Evolutionary conservation across 2,113 vertebrate species (phyloP).

Genomic region (Myrmophylax atrothorax): DNA sequence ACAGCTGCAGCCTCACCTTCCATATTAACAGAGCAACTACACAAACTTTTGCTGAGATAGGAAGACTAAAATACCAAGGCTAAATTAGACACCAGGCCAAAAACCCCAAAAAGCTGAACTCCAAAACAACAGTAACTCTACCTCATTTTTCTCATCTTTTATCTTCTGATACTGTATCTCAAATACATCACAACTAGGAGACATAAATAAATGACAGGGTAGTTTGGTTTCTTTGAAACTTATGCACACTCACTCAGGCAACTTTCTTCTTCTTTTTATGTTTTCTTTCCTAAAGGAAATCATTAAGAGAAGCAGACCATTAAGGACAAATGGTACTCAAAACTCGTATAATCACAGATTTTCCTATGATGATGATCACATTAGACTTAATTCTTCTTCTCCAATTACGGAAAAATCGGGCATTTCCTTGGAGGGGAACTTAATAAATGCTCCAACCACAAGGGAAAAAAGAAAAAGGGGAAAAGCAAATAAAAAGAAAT

Average conservation of each 20-base stretch:
- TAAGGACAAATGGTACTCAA: not conserved
- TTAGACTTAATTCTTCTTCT: not conserved
- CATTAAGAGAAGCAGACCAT: not conserved
- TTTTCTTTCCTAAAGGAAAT: not conserved
- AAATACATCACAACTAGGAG: not conserved
- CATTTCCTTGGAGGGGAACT: not conserved
- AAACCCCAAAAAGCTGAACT: not conserved
- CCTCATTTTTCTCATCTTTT: not conserved
- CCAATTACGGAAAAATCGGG: not conserved
- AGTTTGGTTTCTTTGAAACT: not conserved
- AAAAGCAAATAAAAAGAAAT: not conserved
- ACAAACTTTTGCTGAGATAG: not conserved
- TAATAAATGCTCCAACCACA: not conserved
- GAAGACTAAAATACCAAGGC: not conserved
- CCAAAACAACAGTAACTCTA: not conserved
- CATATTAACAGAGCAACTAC: not conserved
- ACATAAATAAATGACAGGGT: not conserved
- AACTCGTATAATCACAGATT: not conserved
- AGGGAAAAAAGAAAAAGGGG: not conserved
- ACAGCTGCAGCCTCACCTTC: not conserved
- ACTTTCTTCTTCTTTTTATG: not conserved
- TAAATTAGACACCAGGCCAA: not conserved
- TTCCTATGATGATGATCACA: not conserved
- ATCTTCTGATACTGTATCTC: not conserved
- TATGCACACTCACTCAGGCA: not conserved